A percentile compares a stretch with the other conserved stretches of the same genome.
These are phyloP conservation scores for Nebria salina DNA, from an alignment of 2,888 invertebrate species.

Conservation along the genomic window DNA sequence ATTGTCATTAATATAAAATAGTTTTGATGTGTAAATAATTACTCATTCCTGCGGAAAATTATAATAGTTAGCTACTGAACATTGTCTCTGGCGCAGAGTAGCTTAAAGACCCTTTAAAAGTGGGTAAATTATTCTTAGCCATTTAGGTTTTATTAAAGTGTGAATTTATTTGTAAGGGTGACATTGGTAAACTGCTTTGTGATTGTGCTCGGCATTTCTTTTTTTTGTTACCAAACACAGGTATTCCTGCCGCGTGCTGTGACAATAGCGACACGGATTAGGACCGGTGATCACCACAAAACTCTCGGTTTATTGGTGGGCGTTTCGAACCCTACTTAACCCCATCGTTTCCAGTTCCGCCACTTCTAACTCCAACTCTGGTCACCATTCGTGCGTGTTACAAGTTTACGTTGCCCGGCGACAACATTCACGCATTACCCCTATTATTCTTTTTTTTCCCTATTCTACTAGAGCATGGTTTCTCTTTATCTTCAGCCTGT, in stretches of 20 bases:
- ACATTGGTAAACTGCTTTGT: neutral
- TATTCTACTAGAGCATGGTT: neutral
- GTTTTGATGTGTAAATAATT: no score
- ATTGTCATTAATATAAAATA: no score
- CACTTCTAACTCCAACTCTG: neutral
- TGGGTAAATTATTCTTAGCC: neutral
- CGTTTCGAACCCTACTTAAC: constrained; percentile 16
- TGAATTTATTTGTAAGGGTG: neutral
- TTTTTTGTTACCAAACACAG: neutral
- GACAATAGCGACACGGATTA: constrained; percentile 20
- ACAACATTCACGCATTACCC: neutral
- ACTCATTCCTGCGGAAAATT: no score
- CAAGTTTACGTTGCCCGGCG: neutral
- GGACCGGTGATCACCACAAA: constrained; percentile 10
- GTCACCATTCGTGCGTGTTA: neutral
- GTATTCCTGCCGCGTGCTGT: constrained; percentile 7
- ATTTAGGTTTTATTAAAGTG: neutral
- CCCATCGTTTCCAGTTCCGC: constrained; percentile 2
- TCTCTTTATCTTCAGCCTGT: neutral
- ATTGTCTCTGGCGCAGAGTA: no score
- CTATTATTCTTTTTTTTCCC: neutral
- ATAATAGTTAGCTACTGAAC: no score
- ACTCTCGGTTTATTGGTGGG: constrained; percentile 16
- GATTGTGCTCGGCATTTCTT: neutral
- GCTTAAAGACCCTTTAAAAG: no score